Conservation (phyloP, 2,888 invertebrate species). For the Steinernema hermaphroditum region DNA sequence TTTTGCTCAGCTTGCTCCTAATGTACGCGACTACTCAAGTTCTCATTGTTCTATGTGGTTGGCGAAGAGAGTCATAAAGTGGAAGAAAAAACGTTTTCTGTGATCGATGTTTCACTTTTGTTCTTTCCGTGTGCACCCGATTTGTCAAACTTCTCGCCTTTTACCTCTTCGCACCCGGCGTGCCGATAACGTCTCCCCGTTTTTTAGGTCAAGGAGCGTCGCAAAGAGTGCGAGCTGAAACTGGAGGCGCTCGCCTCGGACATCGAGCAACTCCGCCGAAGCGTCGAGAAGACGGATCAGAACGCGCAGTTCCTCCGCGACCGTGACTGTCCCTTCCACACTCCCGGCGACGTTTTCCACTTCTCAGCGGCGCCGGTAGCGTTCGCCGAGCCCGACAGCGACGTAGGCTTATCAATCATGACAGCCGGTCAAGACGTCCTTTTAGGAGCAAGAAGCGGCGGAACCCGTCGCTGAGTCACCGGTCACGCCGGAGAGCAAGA, state of each 20-base stretch:
- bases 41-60: too few species aligned
- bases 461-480: not conserved
- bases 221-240: conserved; percentile 2
- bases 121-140: not conserved
- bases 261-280: not conserved
- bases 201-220: conserved; percentile 26
- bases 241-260: not conserved
- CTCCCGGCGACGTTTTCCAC: conserved; percentile 1
- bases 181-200: not conserved
- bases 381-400: not conserved
- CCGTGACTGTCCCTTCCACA: too few species aligned
- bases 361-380: not conserved
- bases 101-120: too few species aligned
- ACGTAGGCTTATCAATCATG: too few species aligned
- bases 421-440: too few species aligned
- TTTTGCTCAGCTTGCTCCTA: too few species aligned
- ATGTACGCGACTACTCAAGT: too few species aligned
- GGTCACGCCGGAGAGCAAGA: not conserved
- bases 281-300: not conserved
- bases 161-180: not conserved
- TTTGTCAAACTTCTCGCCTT: not conserved
- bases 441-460: not conserved
- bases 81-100: too few species aligned
- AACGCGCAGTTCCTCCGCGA: not conserved
- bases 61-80: too few species aligned